Base-by-base conservation (phyloP, 2,797 vertebrate genomes). In the Acanthurus leucopareius region DNA sequence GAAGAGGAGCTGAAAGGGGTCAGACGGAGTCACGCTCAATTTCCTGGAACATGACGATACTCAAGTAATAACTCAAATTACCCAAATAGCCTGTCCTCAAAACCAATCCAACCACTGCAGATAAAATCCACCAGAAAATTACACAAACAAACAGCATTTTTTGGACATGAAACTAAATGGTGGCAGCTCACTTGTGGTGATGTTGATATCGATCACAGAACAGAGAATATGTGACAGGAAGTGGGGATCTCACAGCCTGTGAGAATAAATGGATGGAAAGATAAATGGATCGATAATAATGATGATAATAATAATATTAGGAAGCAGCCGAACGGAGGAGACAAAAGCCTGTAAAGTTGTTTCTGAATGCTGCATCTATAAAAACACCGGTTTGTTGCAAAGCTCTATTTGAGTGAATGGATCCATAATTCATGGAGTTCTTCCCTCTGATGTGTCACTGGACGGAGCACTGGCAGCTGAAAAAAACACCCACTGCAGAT, bases 21-120 rank as follows among this genome's bases (percentile, higher is more conserved):
- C 69, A 78, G 62, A 73, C 56, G 74, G 42, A 68, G 65, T 60
- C 59, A 45, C 14, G 32, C 22, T 66, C 58, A 78, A 77, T 87
- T 85, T 87, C 89, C 79, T 83, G 35, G 25, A 59, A 22, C 8
- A 72, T 44, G 20, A 35, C 35, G 28, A 17, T 59, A 22, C 25
- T 67, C 44, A 40, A 66, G 52, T 63, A 67, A 78, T 64, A 69
- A 74, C 61, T 19, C 10, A 35, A 56, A 69, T 74, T 22, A 49
- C 42, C 47, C 17, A 22, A 56, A 66, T 32, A 20, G 16, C 15
- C 10, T 80, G 44, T 20, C 53, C 35, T 67, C 62, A 47, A n/a
- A 73, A 58, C 53, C 45, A 40, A 1, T 54, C 6, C 32, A 38
- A 70, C 0, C 45, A 44, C 49, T 42, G 16, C 25, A 14, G 59